Evolutionary conservation across 2,797 vertebrate species (phyloP).

Genomic region (Fistularia commersonii): DNA sequence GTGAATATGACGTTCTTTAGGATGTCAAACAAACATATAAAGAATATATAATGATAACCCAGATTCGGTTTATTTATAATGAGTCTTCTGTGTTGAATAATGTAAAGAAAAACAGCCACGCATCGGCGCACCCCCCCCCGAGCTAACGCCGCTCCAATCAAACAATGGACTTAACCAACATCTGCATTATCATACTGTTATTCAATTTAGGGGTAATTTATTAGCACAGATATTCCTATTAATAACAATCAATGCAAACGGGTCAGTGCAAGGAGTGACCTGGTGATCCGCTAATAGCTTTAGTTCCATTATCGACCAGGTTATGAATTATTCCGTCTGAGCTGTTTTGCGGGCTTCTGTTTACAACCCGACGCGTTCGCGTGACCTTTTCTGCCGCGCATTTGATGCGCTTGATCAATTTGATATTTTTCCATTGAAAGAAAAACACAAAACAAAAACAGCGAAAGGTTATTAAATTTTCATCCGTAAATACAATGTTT

Average conservation of each 20-base stretch:
- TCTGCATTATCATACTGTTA: constrained; percentile 46
- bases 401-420: constrained; percentile 60
- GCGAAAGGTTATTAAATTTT: constrained; percentile 51
- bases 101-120: constrained; percentile 35
- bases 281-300: constrained; percentile 38
- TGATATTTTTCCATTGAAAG: constrained; percentile 47
- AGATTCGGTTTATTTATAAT: constrained; percentile 54
- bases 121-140: constrained; percentile 25
- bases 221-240: constrained; percentile 48
- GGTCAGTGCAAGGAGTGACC: constrained; percentile 11
- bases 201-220: constrained; percentile 47
- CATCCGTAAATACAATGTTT: constrained; percentile 33
- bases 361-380: constrained; percentile 41
- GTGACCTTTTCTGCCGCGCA: constrained; percentile 55
- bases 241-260: constrained; percentile 52
- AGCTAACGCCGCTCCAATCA: constrained; percentile 28
- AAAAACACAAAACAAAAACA: constrained; percentile 24
- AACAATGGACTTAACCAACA: constrained; percentile 41
- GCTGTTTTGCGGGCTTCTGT: constrained; percentile 29
- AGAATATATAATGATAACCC: constrained; percentile 50
- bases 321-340: constrained; percentile 50
- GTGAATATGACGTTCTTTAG: constrained; percentile 43
- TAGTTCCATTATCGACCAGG: constrained; percentile 33
- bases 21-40: constrained; percentile 41
- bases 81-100: constrained; percentile 61